Evolutionary conservation across 2,113 vertebrate genomes (phyloP), one percentile per base, ranked within the genome.

Genomic region (Microcebus tavaratra): DNA sequence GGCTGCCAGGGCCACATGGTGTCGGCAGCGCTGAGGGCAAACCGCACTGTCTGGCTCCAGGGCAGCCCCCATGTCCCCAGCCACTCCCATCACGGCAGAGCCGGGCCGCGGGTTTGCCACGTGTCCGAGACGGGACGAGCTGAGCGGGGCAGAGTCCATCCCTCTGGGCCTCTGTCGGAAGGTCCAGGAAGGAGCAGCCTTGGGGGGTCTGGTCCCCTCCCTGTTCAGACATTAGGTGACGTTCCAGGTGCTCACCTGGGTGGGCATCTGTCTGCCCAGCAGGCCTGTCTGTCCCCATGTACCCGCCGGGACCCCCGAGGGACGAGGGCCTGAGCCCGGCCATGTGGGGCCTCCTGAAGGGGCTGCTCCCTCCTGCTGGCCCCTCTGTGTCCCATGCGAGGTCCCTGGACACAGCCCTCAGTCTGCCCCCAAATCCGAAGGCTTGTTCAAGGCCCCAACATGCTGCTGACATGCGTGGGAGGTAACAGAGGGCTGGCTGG

Each of bases 361-460:
- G 48, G 31, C 42, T 48, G 72, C 42, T 29, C 42, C 20, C 31
- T 78, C 29, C 75, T 65, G 15, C 57, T 27, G 21, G 3, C 34
- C 39, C 7, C 20, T 48, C 80, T 1, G 7, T n/a, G 27, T 45
- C 34, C 18, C 27, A 39, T 39, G 39, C 2, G 6, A 42, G 53
- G 23, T 31, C 27, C 4, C 63, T 15, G 48, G 20, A 25, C 17
- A n/a, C 75, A 17, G 36, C 42, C 12, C 45, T 48, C 36, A 34
- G 34, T 72, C 2, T 17, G 15, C 8, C 21, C 81, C 42, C 80
- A 67, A 63, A 80, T 12, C n/a, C 76, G 57, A 15, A 2, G 9
- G 4, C 50, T 6, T 29, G 6, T n/a, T 34, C 0, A 12, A 18
- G 45, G 23, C 6, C 68, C 70, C 34, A 27, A 20, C 0, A 42